Percentiles rank a stretch among this genome's conserved stretches.
phyloP scores from a whole-genome alignment of 2,113 vertebrate species.

The Uria lomvia region DNA sequence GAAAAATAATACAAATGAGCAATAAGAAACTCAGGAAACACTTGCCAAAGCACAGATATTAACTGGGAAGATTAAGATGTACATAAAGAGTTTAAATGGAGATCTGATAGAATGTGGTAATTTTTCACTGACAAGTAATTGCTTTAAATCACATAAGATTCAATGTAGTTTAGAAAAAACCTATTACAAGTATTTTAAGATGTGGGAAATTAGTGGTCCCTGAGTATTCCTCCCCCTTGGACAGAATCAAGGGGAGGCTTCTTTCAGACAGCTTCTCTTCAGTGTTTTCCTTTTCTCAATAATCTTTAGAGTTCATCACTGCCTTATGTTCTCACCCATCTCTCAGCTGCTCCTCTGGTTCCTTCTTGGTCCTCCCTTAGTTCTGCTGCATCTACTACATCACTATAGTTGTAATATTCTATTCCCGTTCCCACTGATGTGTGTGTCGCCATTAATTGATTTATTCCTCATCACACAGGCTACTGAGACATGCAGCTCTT shows the following conservation, averaged over 20 bases:
- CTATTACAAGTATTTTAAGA: neutral
- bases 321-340: neutral
- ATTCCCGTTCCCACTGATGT: neutral
- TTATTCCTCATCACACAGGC: neutral
- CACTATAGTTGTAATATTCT: neutral
- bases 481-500: neutral
- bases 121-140: neutral
- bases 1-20: neutral
- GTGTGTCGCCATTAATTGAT: neutral
- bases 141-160: neutral
- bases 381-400: neutral
- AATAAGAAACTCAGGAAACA: neutral
- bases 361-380: neutral
- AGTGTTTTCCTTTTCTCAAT: neutral
- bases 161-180: neutral
- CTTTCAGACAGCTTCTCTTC: neutral
- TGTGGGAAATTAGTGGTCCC: neutral
- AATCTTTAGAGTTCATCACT: neutral
- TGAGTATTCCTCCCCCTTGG: neutral
- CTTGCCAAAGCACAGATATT: neutral
- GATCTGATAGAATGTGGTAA: neutral
- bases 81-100: neutral
- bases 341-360: neutral
- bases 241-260: neutral
- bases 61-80: neutral